phyloP scores from a whole-genome alignment of 2,888 invertebrate genomes.

The Caprella mutica region DNA sequence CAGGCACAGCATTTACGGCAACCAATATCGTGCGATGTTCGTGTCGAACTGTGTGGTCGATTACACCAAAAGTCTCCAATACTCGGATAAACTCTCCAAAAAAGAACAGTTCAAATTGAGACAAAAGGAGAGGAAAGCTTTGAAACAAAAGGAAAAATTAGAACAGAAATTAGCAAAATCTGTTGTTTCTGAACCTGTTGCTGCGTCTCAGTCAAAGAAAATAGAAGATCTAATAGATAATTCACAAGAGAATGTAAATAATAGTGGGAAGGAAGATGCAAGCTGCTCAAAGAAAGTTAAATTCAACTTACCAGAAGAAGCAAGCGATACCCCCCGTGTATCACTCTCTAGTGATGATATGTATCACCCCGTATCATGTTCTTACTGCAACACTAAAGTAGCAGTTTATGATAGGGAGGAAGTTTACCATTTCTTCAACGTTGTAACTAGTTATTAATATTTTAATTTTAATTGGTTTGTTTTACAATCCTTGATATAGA shows the following conservation, averaged over 20 bases:
- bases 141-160: too few relatives aligned
- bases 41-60: constrained; percentile 48
- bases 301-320: too few relatives aligned
- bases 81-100: constrained; percentile 37
- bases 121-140: constrained; percentile 15
- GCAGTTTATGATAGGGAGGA: constrained; percentile 48
- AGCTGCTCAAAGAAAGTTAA: too few relatives aligned
- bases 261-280: too few relatives aligned
- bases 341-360: constrained; percentile 39
- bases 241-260: too few relatives aligned
- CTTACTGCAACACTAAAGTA: constrained; percentile 46
- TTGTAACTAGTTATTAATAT: constrained; percentile 41
- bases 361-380: constrained; percentile 47
- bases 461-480: too few relatives aligned
- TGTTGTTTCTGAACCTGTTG: too few relatives aligned
- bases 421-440: constrained; percentile 51
- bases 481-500: too few relatives aligned
- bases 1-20: constrained; percentile 46
- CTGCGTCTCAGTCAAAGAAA: too few relatives aligned
- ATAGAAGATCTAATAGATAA: too few relatives aligned
- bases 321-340: too few relatives aligned
- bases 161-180: too few relatives aligned
- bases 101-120: constrained; percentile 36
- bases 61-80: constrained; percentile 37
- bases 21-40: constrained; percentile 52